Conservation (phyloP, 2,888 invertebrate genomes). For the Ellobium chinense region DNA sequence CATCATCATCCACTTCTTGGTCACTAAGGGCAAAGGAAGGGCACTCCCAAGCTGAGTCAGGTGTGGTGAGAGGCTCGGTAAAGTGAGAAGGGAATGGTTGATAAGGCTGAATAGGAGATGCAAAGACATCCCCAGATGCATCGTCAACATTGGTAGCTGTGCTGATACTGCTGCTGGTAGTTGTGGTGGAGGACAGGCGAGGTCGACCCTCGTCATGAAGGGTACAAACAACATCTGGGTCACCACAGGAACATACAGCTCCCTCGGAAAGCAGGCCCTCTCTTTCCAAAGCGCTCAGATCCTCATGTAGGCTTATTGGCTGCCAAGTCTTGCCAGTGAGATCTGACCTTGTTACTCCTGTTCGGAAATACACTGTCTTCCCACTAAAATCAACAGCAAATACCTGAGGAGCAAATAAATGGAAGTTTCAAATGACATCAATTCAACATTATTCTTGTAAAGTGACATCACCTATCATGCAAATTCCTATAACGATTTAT, state of each 20-base stretch:
- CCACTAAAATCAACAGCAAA: slow-evolving; percentile 70
- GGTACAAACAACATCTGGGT: slow-evolving; percentile 6
- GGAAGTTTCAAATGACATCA: background rate
- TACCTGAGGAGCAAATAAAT: slow-evolving; percentile 59
- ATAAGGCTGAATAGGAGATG: background rate
- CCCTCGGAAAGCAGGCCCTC: slow-evolving; percentile 21
- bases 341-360: slow-evolving; percentile 67
- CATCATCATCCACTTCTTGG: background rate
- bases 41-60: background rate
- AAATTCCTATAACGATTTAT: no score
- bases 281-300: slow-evolving; percentile 5
- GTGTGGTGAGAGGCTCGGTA: background rate
- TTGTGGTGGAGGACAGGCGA: slow-evolving; percentile 14
- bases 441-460: background rate
- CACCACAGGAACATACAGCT: slow-evolving; percentile 30
- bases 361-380: slow-evolving; percentile 64
- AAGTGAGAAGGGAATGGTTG: background rate
- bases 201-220: background rate
- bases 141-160: slow-evolving; percentile 15
- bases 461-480: no score
- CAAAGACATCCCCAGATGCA: background rate
- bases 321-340: slow-evolving; percentile 93
- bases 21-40: background rate
- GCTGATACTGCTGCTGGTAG: slow-evolving; percentile 35
- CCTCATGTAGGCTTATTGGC: slow-evolving; percentile 48